Conservation (phyloP, 2,888 invertebrate species). For the Bedellia somnulentella region DNA sequence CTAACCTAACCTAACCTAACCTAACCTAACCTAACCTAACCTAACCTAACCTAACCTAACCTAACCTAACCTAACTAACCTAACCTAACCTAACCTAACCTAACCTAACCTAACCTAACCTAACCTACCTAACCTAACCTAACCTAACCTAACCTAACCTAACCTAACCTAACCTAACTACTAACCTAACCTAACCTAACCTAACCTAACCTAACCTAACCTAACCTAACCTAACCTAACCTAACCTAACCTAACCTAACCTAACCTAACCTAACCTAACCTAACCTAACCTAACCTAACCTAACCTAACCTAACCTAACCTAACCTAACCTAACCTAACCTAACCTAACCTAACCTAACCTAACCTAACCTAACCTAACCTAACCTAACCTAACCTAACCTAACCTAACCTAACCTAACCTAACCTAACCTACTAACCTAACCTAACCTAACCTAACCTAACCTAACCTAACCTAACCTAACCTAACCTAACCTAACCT, state of each 20-base stretch:
- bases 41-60: conserved; percentile 6
- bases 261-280: conserved; percentile 8
- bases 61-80: conserved; percentile 6
- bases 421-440: conserved; percentile 4
- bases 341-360: conserved; percentile 7
- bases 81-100: conserved; percentile 8
- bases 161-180: conserved; percentile 8
- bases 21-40: conserved; percentile 7
- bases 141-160: conserved; percentile 8
- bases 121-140: conserved; percentile 8
- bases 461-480: conserved; percentile 4
- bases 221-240: conserved; percentile 7
- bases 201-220: conserved; percentile 7
- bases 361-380: conserved; percentile 8
- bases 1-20: conserved; percentile 6
- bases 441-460: conserved; percentile 4
- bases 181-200: conserved; percentile 7
- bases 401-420: conserved; percentile 4
- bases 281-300: conserved; percentile 8
- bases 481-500: conserved; percentile 4
- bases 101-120: conserved; percentile 8
- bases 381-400: conserved; percentile 6
- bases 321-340: conserved; percentile 8
- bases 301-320: conserved; percentile 8
- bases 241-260: conserved; percentile 7